A percentile compares a stretch with the other conserved stretches of the same genome.
Conservation (phyloP, 2,888 invertebrate genomes). For the Linyphia triangularis region DNA sequence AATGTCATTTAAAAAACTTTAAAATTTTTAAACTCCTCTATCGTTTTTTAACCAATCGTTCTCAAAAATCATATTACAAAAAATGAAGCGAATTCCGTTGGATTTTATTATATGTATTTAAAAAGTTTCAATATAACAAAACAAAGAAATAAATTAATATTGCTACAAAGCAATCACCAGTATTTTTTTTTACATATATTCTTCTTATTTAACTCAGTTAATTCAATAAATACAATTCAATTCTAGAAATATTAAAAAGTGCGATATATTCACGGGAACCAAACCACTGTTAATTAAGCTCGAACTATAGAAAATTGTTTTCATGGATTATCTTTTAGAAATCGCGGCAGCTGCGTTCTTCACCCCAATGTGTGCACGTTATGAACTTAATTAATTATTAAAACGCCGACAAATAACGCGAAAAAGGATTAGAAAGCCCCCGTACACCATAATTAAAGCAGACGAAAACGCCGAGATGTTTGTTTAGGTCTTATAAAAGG, state of each 20-base stretch:
- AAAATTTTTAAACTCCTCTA: too few relatives aligned
- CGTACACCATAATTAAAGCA: constrained; percentile 25
- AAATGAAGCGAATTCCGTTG: too few relatives aligned
- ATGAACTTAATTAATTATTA: constrained; percentile 56
- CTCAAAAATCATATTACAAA: too few relatives aligned
- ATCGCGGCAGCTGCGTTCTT: constrained; percentile 46
- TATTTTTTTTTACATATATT: too few relatives aligned
- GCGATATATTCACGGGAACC: constrained; percentile 13
- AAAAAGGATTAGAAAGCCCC: constrained; percentile 43
- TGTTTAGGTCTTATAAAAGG: constrained; percentile 5
- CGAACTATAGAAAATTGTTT: constrained; percentile 58
- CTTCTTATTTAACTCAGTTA: too few relatives aligned
- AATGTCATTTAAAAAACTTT: too few relatives aligned
- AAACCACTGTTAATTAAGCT: constrained; percentile 38
- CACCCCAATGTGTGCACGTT: constrained; percentile 11
- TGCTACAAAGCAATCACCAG: too few relatives aligned
- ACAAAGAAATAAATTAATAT: too few relatives aligned
- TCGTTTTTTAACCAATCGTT: too few relatives aligned
- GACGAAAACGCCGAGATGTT: constrained; percentile 19
- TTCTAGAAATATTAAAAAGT: constrained; percentile 7
- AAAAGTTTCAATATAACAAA: too few relatives aligned
- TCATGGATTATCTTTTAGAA: constrained; percentile 44
- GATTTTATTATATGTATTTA: too few relatives aligned
- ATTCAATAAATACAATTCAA: too few relatives aligned
- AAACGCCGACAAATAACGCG: constrained; percentile 49